Percentiles rank a stretch among this genome's conserved stretches.
Conservation (phyloP, 2,797 vertebrate species). For the Eulemur albifrons region DNA sequence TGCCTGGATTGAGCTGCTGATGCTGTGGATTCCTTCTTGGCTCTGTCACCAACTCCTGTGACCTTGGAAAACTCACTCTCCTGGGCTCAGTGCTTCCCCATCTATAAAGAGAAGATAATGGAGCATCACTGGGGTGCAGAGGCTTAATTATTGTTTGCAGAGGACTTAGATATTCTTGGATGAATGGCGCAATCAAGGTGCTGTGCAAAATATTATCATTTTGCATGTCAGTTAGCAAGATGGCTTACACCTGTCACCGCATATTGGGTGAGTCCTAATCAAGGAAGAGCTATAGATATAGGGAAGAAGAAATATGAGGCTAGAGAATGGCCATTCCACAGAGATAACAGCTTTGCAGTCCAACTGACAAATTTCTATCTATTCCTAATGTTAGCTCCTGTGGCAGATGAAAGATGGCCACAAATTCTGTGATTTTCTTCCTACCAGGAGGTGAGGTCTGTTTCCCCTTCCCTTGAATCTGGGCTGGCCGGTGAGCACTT, state of each 20-base stretch:
- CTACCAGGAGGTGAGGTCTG: neutral
- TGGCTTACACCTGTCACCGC: conserved; percentile 35
- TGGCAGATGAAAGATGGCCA: neutral
- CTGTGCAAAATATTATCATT: conserved; percentile 60
- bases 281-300: neutral
- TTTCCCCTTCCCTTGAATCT: neutral
- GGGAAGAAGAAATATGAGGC: neutral
- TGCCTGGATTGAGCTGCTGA: neutral
- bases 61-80: conserved; percentile 28
- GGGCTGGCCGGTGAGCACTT: neutral
- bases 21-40: neutral
- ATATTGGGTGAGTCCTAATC: conserved; percentile 16
- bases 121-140: neutral
- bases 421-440: neutral
- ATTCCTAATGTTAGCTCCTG: neutral
- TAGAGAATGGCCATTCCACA: neutral
- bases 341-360: neutral
- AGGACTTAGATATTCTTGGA: conserved; percentile 41
- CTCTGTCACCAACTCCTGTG: neutral
- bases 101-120: conserved; percentile 29
- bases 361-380: neutral
- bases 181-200: conserved; percentile 62
- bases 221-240: conserved; percentile 50
- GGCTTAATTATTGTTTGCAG: conserved; percentile 56
- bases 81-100: neutral